These are phyloP conservation scores for Melolontha melolontha DNA, from an alignment of 2,888 invertebrate genomes.

Conservation along the genomic window DNA sequence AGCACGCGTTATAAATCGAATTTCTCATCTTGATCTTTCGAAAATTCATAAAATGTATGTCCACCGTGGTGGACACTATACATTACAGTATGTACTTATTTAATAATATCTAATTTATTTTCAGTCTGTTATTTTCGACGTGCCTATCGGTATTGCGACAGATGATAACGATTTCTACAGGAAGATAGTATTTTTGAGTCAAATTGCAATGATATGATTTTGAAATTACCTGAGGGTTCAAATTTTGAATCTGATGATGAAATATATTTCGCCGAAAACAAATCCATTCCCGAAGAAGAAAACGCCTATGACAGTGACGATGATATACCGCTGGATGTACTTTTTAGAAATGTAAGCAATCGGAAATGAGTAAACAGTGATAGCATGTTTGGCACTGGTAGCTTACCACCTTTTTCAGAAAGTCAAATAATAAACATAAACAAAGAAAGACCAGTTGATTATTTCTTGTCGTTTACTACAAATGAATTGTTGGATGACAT, in stretches of 20 bases:
- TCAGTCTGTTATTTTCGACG: constrained; percentile 18
- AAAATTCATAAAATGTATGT: no score
- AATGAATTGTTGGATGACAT: constrained; percentile 11
- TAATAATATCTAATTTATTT: constrained; percentile 10
- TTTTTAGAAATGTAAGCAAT: neutral
- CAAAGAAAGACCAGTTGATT: constrained; percentile 15
- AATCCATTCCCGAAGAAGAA: neutral
- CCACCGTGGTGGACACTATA: constrained; percentile 5
- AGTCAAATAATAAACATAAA: constrained; percentile 5
- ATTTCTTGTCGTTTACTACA: constrained; percentile 15
- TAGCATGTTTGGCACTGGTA: constrained; percentile 13
- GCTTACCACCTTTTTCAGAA: constrained; percentile 12
- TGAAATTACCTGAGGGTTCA: constrained; percentile 15
- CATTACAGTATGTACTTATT: constrained; percentile 3
- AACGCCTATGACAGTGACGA: constrained; percentile 15
- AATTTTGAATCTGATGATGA: no score
- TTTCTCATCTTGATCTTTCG: no score
- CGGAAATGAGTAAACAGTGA: constrained; percentile 8
- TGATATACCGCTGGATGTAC: constrained; percentile 10
- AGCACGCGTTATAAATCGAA: constrained; percentile 14
- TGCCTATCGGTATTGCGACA: neutral
- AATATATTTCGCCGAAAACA: no score
- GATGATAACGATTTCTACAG: constrained; percentile 1
- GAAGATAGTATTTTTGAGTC: neutral
- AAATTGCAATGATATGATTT: constrained; percentile 2